Base-by-base conservation (phyloP, 1,140 invertebrate species). In the Trachymyrmex cornetzi region DNA sequence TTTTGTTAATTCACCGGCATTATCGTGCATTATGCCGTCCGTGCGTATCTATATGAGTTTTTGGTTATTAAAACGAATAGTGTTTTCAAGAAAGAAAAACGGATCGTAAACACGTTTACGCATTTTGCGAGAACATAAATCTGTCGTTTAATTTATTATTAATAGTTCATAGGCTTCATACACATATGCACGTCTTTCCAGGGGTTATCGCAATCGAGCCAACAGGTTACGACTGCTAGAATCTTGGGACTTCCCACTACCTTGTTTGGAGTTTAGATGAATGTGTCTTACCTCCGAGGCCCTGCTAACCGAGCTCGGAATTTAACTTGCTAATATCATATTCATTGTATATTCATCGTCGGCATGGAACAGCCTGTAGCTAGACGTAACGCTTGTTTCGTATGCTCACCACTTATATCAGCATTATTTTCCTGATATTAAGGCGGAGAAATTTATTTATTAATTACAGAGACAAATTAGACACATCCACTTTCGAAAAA, bases 331-430 rank as follows among this genome's bases (percentile, higher is more conserved):
- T 93, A 93, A 93, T 93, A 77, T 75, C 86, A 77, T 71, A 89
- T 91, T 92, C 92, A 91, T 93, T 93, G 92, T 92, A 93, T 93
- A 93, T 93, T 92, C 92, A 93, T 93, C 89, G 90, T 88, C 50
- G 27, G 44, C 44, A 19, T 6, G 67, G 30, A 66, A 38, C 88
- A 30, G 53, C 50, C 22, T 55, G 75, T 79, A 75, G 55, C 63
- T 59, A 34, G 50, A 50, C 71, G 48, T 84, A 87, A 87, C 75
- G 22, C 27, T 57, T 61, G 66, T 81, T 57, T 75, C 69, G 63
- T 71, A 72, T 55, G 64, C 55, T 84, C 24, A 71, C 66, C 24
- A 71, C 74, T 53, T 77, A 64, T 59, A 50, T 5, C 48, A 5
- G 38, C 69, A 44, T 84, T 63, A 75, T 84, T 84, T 50, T 24